phyloP scores from a whole-genome alignment of 2,888 invertebrate genomes.

The Athalia cordata region DNA sequence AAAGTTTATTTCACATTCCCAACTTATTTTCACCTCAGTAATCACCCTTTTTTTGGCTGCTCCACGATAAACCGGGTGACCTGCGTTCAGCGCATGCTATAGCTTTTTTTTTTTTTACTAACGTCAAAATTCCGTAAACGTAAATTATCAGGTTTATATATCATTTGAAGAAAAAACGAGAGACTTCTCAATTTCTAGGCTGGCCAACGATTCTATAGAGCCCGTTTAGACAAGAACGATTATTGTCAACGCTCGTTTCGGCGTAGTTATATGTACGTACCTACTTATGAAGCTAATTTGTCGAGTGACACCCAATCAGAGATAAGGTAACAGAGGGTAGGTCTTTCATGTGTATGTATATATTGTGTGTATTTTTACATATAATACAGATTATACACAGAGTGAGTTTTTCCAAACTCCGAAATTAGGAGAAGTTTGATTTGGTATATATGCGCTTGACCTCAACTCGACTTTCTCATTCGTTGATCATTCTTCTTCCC shows the following conservation, averaged over 20 bases:
- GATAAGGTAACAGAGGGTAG: slow-evolving; percentile 37
- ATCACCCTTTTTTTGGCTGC: slow-evolving; percentile 24
- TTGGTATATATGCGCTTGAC: too few species aligned
- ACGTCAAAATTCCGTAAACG: slow-evolving; percentile 9
- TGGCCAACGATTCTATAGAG: neutral
- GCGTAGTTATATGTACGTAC: neutral
- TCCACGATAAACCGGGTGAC: slow-evolving; percentile 25
- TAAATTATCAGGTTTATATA: neutral
- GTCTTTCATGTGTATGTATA: too few species aligned
- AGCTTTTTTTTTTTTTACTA: slow-evolving; percentile 6
- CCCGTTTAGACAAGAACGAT: slow-evolving; percentile 11
- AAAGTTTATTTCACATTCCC: slow-evolving; percentile 35
- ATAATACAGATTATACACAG: too few species aligned
- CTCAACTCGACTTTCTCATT: too few species aligned
- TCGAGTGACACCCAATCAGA: slow-evolving; percentile 26
- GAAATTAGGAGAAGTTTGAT: too few species aligned
- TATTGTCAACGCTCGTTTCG: slow-evolving; percentile 1
- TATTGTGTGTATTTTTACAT: too few species aligned
- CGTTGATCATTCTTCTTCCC: too few species aligned
- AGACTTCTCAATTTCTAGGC: slow-evolving; percentile 24
- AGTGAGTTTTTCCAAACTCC: too few species aligned
- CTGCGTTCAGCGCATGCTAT: slow-evolving; percentile 15
- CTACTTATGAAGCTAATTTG: slow-evolving; percentile 19
- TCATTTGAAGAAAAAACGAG: neutral
- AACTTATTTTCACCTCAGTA: slow-evolving; percentile 29